These are phyloP conservation scores for Drosophila koepferae DNA, from an alignment of 2,888 invertebrate genomes.

Conservation along the genomic window DNA sequence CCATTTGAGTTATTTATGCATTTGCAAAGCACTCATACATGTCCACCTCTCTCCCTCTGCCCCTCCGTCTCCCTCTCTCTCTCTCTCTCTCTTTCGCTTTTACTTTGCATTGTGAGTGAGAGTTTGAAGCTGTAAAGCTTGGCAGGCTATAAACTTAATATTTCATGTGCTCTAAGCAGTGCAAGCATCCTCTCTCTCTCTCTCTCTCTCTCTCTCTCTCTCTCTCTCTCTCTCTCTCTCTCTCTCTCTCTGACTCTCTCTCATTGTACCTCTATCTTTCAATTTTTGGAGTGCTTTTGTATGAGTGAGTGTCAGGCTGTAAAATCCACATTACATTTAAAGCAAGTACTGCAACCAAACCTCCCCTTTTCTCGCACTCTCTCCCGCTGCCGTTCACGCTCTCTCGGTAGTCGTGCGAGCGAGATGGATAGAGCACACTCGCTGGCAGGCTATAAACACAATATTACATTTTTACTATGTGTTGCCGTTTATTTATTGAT, in stretches of 20 bases:
- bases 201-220: not conserved
- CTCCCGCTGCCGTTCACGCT: not conserved
- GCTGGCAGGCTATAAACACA: conserved; percentile 54
- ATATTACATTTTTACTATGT: conserved; percentile 74
- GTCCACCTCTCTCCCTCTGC: not conserved
- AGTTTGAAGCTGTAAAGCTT: not conserved
- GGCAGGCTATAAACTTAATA: conserved; percentile 1
- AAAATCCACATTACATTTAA: conserved; percentile 7
- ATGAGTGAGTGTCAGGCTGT: conserved; percentile 4
- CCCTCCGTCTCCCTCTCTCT: too few species aligned
- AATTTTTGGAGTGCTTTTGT: not conserved
- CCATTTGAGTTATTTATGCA: conserved; percentile 63
- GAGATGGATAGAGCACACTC: conserved; percentile 20
- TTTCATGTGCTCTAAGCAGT: not conserved
- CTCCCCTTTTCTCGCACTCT: not conserved
- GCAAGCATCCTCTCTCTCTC: not conserved
- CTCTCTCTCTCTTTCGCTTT: not conserved
- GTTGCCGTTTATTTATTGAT: conserved; percentile 78
- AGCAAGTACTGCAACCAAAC: too few species aligned
- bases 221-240: not conserved
- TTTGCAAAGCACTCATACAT: conserved; percentile 32
- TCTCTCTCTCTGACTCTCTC: not conserved
- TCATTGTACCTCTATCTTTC: not conserved
- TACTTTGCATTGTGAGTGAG: conserved; percentile 2
- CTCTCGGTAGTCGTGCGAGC: not conserved